phyloP scores from a whole-genome alignment of 2,113 vertebrate genomes.

The Callocephalon fimbriatum region DNA sequence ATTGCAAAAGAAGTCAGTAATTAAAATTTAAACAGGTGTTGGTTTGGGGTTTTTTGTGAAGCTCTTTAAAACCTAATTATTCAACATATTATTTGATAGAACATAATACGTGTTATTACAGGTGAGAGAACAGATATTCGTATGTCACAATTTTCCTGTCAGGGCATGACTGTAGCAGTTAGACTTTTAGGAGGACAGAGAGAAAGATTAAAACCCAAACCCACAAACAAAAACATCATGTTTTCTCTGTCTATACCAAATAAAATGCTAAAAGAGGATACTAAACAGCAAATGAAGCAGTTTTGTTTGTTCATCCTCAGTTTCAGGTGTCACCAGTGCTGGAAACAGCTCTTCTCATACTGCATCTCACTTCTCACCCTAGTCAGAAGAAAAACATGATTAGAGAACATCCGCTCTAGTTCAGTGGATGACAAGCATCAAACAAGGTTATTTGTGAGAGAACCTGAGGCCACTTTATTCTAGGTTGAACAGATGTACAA shows the following conservation, averaged over 20 bases:
- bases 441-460: neutral
- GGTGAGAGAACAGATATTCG: neutral
- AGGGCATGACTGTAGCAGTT: neutral
- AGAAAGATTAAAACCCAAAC: neutral
- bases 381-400: neutral
- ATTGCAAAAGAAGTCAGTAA: neutral
- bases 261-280: neutral
- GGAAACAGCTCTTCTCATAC: neutral
- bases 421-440: neutral
- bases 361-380: neutral
- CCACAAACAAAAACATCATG: neutral
- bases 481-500: neutral
- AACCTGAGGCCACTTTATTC: neutral
- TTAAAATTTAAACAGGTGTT: neutral
- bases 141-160: neutral
- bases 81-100: neutral
- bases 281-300: neutral
- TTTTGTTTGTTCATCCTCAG: neutral
- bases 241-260: neutral
- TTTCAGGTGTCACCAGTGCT: neutral
- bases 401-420: neutral
- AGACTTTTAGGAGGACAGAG: neutral
- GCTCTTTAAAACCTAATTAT: neutral
- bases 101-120: neutral
- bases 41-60: accelerated